phyloP scores from a whole-genome alignment of 2,113 vertebrate genomes.

The Coptodon bakossiorum region DNA sequence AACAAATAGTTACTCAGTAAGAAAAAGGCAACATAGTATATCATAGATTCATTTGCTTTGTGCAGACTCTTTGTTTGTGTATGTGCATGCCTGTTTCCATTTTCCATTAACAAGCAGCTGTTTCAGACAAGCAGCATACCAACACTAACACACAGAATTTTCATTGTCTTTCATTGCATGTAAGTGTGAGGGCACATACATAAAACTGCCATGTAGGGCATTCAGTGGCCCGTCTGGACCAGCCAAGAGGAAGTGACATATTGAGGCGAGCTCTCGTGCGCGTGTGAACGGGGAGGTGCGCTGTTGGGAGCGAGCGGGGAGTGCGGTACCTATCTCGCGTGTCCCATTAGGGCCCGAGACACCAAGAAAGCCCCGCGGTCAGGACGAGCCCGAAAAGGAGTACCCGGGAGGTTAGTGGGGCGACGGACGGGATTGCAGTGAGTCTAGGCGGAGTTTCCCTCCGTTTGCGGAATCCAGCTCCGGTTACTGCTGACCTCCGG shows the following conservation, averaged over 20 bases:
- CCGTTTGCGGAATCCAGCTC: neutral
- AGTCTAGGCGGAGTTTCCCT: neutral
- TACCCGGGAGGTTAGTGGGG: neutral
- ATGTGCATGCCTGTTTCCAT: neutral
- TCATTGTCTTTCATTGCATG: too few species aligned
- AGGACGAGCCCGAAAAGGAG: neutral
- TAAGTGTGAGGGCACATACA: too few species aligned
- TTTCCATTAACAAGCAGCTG: constrained; percentile 17
- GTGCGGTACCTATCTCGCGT: too few species aligned
- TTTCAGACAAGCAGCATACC: neutral
- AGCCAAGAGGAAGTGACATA: too few species aligned
- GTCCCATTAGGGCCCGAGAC: neutral
- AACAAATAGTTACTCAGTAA: constrained; percentile 40
- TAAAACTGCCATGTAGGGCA: too few species aligned
- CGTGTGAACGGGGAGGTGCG: too few species aligned
- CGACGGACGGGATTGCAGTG: neutral
- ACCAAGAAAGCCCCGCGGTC: neutral
- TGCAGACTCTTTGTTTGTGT: neutral
- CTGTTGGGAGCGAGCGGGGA: too few species aligned
- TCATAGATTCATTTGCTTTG: constrained; percentile 9
- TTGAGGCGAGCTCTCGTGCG: too few species aligned
- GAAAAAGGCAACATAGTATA: neutral
- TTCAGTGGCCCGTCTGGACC: too few species aligned
- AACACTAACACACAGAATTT: neutral
- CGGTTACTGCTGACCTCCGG: accelerated